phyloP scores from a whole-genome alignment of 2,113 vertebrate genomes.

The Irena cyanogastra region DNA sequence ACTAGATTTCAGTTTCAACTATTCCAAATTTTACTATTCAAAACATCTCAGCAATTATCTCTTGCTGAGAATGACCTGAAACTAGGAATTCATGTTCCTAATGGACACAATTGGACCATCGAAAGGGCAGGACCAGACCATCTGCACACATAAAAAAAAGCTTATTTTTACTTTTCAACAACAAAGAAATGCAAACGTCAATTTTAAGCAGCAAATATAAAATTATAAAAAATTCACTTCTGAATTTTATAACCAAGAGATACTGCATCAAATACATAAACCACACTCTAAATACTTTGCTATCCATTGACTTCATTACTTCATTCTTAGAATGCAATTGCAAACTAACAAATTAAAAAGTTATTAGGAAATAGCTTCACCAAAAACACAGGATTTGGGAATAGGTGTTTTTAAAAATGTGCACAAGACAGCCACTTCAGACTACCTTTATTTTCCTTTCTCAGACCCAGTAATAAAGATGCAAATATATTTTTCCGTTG shows the following conservation, averaged over 20 bases:
- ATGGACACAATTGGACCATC: neutral
- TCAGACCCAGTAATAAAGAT: neutral
- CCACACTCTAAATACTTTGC: neutral
- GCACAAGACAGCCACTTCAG: neutral
- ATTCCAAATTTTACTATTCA: neutral
- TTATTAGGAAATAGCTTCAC: neutral
- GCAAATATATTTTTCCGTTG: neutral
- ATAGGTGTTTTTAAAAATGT: neutral
- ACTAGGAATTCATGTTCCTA: neutral
- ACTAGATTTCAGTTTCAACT: neutral
- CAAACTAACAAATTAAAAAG: neutral
- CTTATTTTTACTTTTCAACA: neutral
- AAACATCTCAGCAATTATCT: neutral
- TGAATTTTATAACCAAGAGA: neutral
- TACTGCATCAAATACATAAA: neutral
- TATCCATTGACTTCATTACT: neutral
- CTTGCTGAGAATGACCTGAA: neutral
- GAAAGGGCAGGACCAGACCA: neutral
- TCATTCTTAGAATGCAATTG: neutral
- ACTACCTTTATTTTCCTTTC: neutral
- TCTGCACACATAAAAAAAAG: neutral
- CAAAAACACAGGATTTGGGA: neutral
- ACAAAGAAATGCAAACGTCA: neutral
- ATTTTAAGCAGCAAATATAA: neutral
- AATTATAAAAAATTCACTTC: neutral